phyloP scores from a whole-genome alignment of 1,140 invertebrate species.

The Heliothis subflexa region DNA sequence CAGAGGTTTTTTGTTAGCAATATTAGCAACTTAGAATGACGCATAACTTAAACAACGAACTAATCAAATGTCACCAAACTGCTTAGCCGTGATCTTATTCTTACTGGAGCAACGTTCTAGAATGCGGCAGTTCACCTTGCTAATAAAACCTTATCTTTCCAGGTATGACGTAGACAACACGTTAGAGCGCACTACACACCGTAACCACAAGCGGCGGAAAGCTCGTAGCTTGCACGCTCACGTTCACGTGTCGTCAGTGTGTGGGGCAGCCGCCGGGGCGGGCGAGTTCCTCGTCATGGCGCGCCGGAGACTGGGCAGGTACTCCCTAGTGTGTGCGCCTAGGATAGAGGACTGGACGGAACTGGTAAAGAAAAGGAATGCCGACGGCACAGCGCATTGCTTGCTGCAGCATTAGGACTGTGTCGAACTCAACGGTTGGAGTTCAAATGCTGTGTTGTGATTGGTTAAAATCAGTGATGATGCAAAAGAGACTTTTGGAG shows the following conservation, averaged over 20 bases:
- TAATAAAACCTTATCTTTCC: conserved; percentile 44
- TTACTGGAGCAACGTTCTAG: too few relatives aligned
- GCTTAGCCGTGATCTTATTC: too few relatives aligned
- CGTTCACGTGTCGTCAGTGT: conserved; percentile 88
- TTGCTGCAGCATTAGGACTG: conserved; percentile 83
- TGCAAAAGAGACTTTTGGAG: background rate
- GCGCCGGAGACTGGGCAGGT: conserved; percentile 89
- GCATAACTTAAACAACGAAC: too few relatives aligned
- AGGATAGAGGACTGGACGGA: conserved; percentile 89
- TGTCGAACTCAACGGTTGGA: background rate
- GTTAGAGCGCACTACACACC: conserved; percentile 53
- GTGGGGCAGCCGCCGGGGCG: conserved; percentile 89
- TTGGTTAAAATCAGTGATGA: conserved; percentile 11
- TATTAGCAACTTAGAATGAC: too few relatives aligned
- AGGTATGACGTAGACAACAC: conserved; percentile 78
- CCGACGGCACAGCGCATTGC: conserved; percentile 89
- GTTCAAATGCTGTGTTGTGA: conserved; percentile 24
- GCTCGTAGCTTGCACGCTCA: conserved; percentile 71
- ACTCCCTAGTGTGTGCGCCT: conserved; percentile 91
- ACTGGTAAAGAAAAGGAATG: conserved; percentile 87
- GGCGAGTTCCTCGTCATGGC: conserved; percentile 94
- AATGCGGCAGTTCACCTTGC: background rate
- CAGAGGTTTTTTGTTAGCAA: background rate
- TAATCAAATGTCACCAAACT: too few relatives aligned
- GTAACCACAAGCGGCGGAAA: conserved; percentile 50